A percentile compares a stretch with the other conserved stretches of the same genome.
phyloP scores from a whole-genome alignment of 2,113 vertebrate genomes.

The Leptodactylus fuscus region DNA sequence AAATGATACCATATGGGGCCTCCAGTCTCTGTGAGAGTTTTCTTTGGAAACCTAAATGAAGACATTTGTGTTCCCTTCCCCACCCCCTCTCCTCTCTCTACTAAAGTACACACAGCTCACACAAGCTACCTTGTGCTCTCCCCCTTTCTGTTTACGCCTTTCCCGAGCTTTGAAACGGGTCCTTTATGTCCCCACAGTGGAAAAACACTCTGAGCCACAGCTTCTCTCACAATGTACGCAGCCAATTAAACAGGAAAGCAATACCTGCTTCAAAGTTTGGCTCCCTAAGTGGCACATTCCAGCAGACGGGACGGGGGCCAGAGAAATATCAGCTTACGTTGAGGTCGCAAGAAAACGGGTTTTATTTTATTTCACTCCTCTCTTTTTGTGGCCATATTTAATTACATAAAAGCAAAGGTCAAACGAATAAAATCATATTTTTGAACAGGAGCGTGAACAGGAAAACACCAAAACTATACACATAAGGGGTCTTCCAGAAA shows the following conservation, averaged over 20 bases:
- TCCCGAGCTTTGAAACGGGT: conserved; percentile 56
- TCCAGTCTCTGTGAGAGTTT: conserved; percentile 53
- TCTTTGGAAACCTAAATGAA: conserved; percentile 58
- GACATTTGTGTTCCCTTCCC: conserved; percentile 57
- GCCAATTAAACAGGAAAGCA: conserved; percentile 58
- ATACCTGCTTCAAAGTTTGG: conserved; percentile 57
- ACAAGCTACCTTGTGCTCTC: conserved; percentile 52
- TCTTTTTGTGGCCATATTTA: conserved; percentile 34
- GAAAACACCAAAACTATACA: background rate
- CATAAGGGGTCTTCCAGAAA: too few species aligned
- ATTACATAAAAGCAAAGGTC: conserved; percentile 45
- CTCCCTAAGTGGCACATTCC: conserved; percentile 59
- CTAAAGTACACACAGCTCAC: conserved; percentile 58
- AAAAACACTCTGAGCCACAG: conserved; percentile 55
- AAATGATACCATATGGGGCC: conserved; percentile 60
- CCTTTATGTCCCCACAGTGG: conserved; percentile 59
- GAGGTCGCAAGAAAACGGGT: conserved; percentile 29
- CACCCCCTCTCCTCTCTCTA: conserved; percentile 35
- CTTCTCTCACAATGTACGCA: conserved; percentile 55
- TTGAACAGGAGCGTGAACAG: background rate
- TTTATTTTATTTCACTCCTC: conserved; percentile 50
- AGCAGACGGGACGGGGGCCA: conserved; percentile 49
- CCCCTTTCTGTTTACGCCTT: conserved; percentile 54
- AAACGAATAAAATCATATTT: conserved; percentile 50
- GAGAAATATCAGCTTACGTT: conserved; percentile 44